Conservation (phyloP, 53 echinoderm and acorn worm genomes). For the Holothuria leucospilota region DNA sequence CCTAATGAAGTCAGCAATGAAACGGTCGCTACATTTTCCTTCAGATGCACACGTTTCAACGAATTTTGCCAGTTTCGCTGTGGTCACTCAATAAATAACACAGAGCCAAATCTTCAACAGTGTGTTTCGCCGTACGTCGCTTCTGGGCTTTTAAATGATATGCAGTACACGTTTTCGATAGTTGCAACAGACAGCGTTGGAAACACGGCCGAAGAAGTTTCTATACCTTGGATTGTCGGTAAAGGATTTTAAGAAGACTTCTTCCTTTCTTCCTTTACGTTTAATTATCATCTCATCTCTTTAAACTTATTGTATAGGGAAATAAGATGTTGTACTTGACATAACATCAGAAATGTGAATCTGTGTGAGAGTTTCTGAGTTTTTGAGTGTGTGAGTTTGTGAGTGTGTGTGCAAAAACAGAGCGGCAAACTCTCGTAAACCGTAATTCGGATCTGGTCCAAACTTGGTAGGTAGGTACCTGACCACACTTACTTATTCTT, state of each 20-base stretch:
- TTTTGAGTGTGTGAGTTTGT: too few species aligned
- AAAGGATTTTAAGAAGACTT: not conserved
- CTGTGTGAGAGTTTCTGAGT: too few species aligned
- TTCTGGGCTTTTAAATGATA: constrained; percentile 9
- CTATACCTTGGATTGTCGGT: constrained; percentile 29
- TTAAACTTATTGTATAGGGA: too few species aligned
- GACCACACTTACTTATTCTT: too few species aligned
- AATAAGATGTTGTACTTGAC: too few species aligned
- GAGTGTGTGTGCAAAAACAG: too few species aligned
- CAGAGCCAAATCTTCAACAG: not conserved
- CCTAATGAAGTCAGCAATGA: constrained; percentile 10
- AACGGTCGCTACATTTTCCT: not conserved
- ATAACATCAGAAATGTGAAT: too few species aligned
- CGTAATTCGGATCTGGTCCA: too few species aligned
- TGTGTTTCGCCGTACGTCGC: not conserved
- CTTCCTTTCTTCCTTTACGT: too few species aligned
- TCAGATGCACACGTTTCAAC: not conserved
- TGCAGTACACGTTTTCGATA: constrained; percentile 7
- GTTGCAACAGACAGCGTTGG: constrained; percentile 24
- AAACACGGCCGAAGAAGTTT: not conserved
- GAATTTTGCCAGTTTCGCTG: constrained; percentile 21
- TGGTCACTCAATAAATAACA: not conserved
- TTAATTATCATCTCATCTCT: too few species aligned
- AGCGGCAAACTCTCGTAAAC: too few species aligned
- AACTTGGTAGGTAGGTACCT: too few species aligned